phyloP scores from a whole-genome alignment of 2,797 vertebrate genomes.

The Zenarchopterus dispar region DNA sequence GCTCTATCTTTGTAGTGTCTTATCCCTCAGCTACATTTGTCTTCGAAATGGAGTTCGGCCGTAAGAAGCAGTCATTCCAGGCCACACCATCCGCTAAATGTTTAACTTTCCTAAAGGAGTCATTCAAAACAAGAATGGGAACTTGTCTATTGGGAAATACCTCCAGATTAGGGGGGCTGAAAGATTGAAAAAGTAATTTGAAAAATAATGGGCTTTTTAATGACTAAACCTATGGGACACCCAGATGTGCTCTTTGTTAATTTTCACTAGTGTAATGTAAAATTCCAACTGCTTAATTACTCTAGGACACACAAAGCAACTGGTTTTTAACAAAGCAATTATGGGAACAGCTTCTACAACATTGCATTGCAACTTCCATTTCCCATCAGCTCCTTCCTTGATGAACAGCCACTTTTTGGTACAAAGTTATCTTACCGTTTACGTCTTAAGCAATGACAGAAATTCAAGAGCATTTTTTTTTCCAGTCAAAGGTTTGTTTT shows the following conservation, averaged over 20 bases:
- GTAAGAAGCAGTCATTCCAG: conserved; percentile 65
- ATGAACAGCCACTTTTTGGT: conserved; percentile 62
- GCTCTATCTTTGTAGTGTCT: conserved; percentile 50
- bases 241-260: conserved; percentile 91
- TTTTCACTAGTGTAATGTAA: conserved; percentile 91
- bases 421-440: conserved; percentile 67
- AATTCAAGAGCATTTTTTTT: conserved; percentile 55
- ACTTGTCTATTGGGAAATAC: conserved; percentile 88
- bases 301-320: conserved; percentile 88
- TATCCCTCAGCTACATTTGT: conserved; percentile 57
- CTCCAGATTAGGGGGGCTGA: conserved; percentile 88
- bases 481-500: conserved; percentile 66
- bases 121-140: conserved; percentile 84
- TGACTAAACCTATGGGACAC: conserved; percentile 90
- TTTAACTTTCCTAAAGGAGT: conserved; percentile 87
- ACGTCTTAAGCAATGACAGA: conserved; percentile 68
- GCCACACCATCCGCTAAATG: conserved; percentile 78
- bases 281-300: conserved; percentile 91
- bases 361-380: conserved; percentile 68
- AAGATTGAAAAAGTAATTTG: conserved; percentile 92
- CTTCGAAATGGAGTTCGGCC: conserved; percentile 72
- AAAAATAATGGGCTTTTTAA: conserved; percentile 93
- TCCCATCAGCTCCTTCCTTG: conserved; percentile 62
- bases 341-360: conserved; percentile 77
- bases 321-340: conserved; percentile 88